Evolutionary conservation across 2,797 vertebrate genomes (phyloP), one percentile per base, ranked within the genome.

Genomic region (Melanotaenia nigrans): DNA sequence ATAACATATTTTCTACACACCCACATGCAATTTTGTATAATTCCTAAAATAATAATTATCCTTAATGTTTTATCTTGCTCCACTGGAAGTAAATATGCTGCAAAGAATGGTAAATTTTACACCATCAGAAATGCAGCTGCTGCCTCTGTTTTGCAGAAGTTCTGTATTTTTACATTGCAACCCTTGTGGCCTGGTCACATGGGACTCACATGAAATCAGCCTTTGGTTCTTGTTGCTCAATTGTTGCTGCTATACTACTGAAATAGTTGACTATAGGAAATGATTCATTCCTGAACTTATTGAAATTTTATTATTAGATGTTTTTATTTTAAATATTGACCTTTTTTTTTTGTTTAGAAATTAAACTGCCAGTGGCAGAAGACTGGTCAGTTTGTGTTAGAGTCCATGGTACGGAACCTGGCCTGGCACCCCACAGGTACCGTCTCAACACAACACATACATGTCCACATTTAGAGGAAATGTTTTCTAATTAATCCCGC

Each of bases 391-490:
- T 96, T 99, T 91, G 90, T 93, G 79, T 86, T 99, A 79, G 94
- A 96, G 75, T 94, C 95, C 16, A 83, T 95, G 81, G 96, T 93
- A 63, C 95, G 95, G 75, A 98, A 97, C 91, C 89, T 99, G 82
- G 96, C 96, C 0, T 99, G 98, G 98, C 96, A 98, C 89, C 97
- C 98, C 2, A 92, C 95, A 95, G 98, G 98, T 99, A 92, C 18
- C 47, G 8, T 56, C 16, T 47, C 40, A 53, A 47, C 24, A 28
- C 55, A 13, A 69, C n/a, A 65, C 9, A 22, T 22, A 16, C 13
- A 47, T 42, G 55, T 18, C 8, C 66, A 65, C 11, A 60, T 25
- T 22, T 33, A 28, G 25, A 54, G 5, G n/a, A 53, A 42, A 3
- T 3, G 4, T 35, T 33, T 30, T 13, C 16, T 30, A 16, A 13